A percentile compares a stretch with the other conserved stretches of the same genome.
Conservation (phyloP, 1,140 invertebrate species). For the Drosophila parvula region DNA sequence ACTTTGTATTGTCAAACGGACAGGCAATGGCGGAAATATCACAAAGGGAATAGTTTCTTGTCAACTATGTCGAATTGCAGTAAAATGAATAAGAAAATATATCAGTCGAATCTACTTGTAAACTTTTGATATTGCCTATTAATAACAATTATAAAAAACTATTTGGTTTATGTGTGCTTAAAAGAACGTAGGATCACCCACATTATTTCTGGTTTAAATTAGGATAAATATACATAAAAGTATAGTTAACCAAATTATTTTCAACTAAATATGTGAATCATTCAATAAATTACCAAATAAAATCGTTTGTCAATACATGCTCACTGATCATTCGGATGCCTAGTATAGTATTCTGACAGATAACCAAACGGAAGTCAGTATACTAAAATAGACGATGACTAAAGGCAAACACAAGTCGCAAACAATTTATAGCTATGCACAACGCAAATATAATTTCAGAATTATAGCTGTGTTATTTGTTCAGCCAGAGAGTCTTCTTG, state of each 20-base stretch:
- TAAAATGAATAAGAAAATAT: neutral
- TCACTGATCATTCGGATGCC: conserved; percentile 1
- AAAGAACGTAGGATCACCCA: too few species aligned
- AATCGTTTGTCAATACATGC: neutral
- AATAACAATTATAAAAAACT: too few species aligned
- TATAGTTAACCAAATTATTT: neutral
- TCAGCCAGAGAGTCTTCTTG: conserved; percentile 8
- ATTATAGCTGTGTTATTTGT: conserved; percentile 18
- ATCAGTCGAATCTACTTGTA: conserved; percentile 1
- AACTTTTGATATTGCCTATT: too few species aligned
- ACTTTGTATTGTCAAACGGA: conserved; percentile 38
- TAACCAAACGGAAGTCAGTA: conserved; percentile 21
- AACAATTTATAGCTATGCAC: conserved; percentile 36
- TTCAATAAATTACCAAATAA: neutral
- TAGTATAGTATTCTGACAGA: neutral
- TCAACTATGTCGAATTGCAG: conserved; percentile 23
- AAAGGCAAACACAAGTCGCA: conserved; percentile 25
- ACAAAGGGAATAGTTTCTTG: conserved; percentile 25
- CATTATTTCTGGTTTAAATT: too few species aligned
- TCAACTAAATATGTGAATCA: neutral
- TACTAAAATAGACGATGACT: conserved; percentile 13
- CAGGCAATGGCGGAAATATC: conserved; percentile 15
- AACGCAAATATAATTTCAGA: conserved; percentile 28
- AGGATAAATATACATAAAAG: too few species aligned
- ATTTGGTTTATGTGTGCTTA: too few species aligned